Evolutionary conservation across 1,140 invertebrate genomes (phyloP).

Genomic region (Drosophila biarmipes): DNA sequence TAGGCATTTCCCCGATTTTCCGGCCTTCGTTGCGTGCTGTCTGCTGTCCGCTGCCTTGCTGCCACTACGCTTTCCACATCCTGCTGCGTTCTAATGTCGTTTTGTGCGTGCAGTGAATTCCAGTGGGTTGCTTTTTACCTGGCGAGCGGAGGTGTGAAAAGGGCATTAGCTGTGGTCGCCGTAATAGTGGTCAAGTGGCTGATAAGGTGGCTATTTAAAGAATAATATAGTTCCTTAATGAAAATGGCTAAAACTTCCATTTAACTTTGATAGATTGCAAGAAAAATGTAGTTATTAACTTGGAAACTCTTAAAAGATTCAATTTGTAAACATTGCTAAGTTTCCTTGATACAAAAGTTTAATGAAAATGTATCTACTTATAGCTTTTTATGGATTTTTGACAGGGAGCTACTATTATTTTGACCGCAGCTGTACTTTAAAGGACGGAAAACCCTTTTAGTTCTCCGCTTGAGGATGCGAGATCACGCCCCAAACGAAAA

Average conservation of each 20-base stretch:
- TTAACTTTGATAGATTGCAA: too few species aligned
- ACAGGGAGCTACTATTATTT: not conserved
- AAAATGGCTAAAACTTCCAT: too few species aligned
- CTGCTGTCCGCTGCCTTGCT: conserved; percentile 37
- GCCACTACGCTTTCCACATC: conserved; percentile 57
- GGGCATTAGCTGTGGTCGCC: conserved; percentile 29
- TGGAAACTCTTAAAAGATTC: too few species aligned
- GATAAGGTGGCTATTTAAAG: too few species aligned
- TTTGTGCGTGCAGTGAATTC: conserved; percentile 64
- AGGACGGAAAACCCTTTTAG: conserved; percentile 27
- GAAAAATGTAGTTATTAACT: too few species aligned
- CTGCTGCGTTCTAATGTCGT: conserved; percentile 31
- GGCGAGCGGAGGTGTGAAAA: conserved; percentile 39
- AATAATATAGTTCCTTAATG: too few species aligned
- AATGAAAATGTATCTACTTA: too few species aligned
- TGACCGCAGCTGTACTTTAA: conserved; percentile 1
- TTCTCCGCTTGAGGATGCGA: conserved; percentile 18
- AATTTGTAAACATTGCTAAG: too few species aligned
- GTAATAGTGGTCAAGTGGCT: not conserved
- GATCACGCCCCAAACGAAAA: conserved; percentile 57
- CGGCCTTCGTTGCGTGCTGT: conserved; percentile 35
- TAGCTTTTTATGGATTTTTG: not conserved
- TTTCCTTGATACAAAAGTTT: too few species aligned
- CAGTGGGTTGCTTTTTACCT: conserved; percentile 55
- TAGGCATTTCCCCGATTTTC: conserved; percentile 49